Conservation (phyloP, 2,888 invertebrate species). For the Portevinia maculata region DNA sequence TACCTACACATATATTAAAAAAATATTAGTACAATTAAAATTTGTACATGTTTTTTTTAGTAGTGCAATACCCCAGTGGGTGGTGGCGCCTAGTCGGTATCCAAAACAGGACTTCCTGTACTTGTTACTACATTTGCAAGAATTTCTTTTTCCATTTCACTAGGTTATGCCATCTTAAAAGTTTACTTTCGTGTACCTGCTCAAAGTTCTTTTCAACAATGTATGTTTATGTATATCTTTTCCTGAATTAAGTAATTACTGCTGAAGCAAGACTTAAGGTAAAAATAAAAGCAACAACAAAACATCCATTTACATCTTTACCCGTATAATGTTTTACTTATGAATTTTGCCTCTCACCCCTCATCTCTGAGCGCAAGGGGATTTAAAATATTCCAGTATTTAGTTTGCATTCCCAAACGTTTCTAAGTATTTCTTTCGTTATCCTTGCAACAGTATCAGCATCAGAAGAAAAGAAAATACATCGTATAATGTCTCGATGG, state of each 20-base stretch:
- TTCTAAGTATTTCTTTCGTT: conserved; percentile 6
- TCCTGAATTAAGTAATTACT: neutral
- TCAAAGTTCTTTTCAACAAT: too few species aligned
- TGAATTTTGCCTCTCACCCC: conserved; percentile 10
- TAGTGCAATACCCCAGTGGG: too few species aligned
- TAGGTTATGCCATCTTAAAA: too few species aligned
- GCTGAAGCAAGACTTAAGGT: conserved; percentile 5
- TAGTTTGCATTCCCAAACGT: conserved; percentile 12
- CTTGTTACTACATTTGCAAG: too few species aligned
- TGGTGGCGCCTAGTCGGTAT: too few species aligned
- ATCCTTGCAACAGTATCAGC: neutral
- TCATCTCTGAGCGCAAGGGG: neutral
- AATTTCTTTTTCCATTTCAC: too few species aligned
- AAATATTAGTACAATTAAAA: too few species aligned
- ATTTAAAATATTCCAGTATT: conserved; percentile 29
- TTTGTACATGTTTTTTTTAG: too few species aligned
- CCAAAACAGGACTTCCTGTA: too few species aligned
- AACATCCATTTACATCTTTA: neutral
- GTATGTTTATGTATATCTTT: too few species aligned
- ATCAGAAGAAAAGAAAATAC: neutral
- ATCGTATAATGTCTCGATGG: conserved; percentile 31
- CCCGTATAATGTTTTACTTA: conserved; percentile 6
- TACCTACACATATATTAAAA: too few species aligned
- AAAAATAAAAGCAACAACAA: neutral
- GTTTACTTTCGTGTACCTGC: too few species aligned